Evolutionary conservation across 2,797 vertebrate genomes (phyloP), one percentile per base, ranked within the genome.

Genomic region (Sandelia bainsii): DNA sequence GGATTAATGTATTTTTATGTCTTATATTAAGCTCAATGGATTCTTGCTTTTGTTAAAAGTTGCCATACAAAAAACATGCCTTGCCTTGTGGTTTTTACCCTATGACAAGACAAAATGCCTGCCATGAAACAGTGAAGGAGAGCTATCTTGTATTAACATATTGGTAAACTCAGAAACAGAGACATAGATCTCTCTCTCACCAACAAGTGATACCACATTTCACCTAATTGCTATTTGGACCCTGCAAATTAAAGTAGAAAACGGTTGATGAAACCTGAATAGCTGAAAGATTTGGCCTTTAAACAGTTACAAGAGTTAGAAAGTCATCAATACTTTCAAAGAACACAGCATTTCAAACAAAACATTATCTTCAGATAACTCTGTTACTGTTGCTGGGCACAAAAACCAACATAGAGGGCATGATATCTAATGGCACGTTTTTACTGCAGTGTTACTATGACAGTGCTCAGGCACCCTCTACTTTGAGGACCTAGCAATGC

Each of bases 341-440:
- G 27, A 27, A 46, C n/a, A 54, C 29, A 11, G 40, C 11, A 45
- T 51, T 16, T 64, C 25, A 64, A 62, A 62, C 50, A n/a, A n/a
- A n/a, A n/a, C n/a, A n/a, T n/a, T n/a, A n/a, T n/a, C n/a, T n/a
- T n/a, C n/a, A n/a, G n/a, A n/a, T n/a, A n/a, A n/a, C n/a, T n/a
- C n/a, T n/a, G n/a, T 62, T 49, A 50, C 23, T n/a, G 37, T 27
- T 70, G 22, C 11, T 12, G 10, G 37, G 56, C 29, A 27, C 45
- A 19, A 20, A 45, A 22, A 40, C 19, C 7, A 23, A 8, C 6
- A 13, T 39, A n/a, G 17, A 27, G 10, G 40, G 12, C 65, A 67
- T 14, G 13, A 68, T 7, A 17, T 50, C 32, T 20, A 25, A 49
- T 11, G 17, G 27, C 17, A 19, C 17, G 46, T 27, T 51, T 37